Evolutionary conservation across 2,113 vertebrate species (phyloP), one percentile per base, ranked within the genome.

Genomic region (Callaeas wilsoni): DNA sequence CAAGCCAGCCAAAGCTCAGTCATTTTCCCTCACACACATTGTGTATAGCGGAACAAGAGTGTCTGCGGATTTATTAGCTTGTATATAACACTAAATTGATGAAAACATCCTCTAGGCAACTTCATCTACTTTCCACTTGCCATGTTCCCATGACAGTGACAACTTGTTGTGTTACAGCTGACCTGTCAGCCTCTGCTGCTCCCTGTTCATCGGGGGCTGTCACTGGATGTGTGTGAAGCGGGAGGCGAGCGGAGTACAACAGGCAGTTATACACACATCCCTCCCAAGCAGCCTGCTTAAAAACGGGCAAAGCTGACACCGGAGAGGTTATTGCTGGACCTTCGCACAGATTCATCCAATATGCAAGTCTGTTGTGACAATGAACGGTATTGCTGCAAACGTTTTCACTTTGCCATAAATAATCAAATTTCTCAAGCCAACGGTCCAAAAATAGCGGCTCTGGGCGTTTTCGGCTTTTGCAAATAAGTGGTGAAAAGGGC

Each of bases 91-190:
- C 93, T 83, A 95, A 97, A 96, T 96, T 96, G 94, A 97, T 96
- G 96, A 96, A 96, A 97, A 96, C 95, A 95, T 96, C 94, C 93
- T 97, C 93, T 96, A 94, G 94, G 96, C 96, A 96, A 96, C 94
- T 97, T 95, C 96, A 93, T 97, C 96, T 92, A 88, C 94, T 95
- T 96, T 92, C 94, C 95, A 93, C 94, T 96, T 97, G 95, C 95
- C 95, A 92, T 95, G 95, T 94, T 96, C 94, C 92, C 90, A 35
- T 96, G 96, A 96, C 96, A 97, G 96, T 97, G 96, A 97, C 96
- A 97, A 97, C 96, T 96, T 97, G 93, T 95, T 97, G 94, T 96
- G 95, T 92, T 93, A 91, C 94, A 96, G 94, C 92, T 96, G 96
- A 96, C 94, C 96, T 97, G 96, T 96, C 96, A 96, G 94, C 92